Percentiles rank a stretch among this genome's conserved stretches.
phyloP scores from a whole-genome alignment of 2,113 vertebrate species.

The Triplophysa dalaica region DNA sequence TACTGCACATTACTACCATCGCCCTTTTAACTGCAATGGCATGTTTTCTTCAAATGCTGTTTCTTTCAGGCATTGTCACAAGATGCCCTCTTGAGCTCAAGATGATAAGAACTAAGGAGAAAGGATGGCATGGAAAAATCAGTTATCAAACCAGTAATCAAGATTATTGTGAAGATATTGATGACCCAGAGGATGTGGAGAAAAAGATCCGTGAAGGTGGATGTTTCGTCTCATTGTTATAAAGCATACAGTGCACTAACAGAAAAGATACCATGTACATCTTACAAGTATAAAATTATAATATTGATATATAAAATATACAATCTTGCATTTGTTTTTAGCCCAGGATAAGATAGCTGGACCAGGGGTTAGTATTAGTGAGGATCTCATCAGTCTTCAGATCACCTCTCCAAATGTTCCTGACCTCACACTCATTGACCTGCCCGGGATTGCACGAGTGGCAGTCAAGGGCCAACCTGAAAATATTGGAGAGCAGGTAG shows the following conservation, averaged over 20 bases:
- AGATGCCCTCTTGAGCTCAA: conserved; percentile 76
- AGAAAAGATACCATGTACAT: no score
- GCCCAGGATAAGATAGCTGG: conserved; percentile 82
- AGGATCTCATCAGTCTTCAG: conserved; percentile 81
- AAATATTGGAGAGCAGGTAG: conserved; percentile 83
- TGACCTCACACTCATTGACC: conserved; percentile 89
- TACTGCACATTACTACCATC: no score
- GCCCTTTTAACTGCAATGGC: background rate
- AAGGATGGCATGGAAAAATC: conserved; percentile 69
- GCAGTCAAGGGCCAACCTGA: conserved; percentile 81
- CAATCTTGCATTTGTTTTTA: conserved; percentile 55
- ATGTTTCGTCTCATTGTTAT: background rate
- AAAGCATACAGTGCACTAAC: no score
- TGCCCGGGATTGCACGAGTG: conserved; percentile 90
- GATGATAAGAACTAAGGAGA: conserved; percentile 68
- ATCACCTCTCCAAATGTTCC: conserved; percentile 79
- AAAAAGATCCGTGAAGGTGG: conserved; percentile 68
- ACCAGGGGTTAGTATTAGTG: conserved; percentile 71
- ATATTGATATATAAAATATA: background rate
- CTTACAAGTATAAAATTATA: no score
- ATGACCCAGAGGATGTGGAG: conserved; percentile 67
- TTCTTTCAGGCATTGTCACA: conserved; percentile 71
- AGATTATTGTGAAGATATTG: conserved; percentile 51
- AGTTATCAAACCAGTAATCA: conserved; percentile 69
- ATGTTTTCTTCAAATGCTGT: background rate